Evolutionary conservation across 2,113 vertebrate genomes (phyloP).

Genomic region (Oriolus oriolus): DNA sequence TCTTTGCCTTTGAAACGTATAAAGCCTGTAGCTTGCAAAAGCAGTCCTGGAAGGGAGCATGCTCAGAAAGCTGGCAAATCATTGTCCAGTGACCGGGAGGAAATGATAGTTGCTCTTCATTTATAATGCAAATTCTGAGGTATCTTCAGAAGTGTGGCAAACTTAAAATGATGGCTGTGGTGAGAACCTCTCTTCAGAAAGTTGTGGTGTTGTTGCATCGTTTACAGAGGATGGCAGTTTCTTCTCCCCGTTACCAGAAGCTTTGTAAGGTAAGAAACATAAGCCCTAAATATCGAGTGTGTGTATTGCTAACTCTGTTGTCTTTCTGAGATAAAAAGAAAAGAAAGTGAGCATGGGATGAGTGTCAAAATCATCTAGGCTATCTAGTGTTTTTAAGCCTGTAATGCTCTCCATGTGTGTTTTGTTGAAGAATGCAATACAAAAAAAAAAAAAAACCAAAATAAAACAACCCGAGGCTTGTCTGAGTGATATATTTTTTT

Average conservation of each 20-base stretch:
- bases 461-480: not conserved
- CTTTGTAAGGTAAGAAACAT: slow-evolving; percentile 88
- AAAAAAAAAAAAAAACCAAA: not conserved
- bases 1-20: slow-evolving; percentile 59
- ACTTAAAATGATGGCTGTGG: slow-evolving; percentile 99
- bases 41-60: slow-evolving; percentile 77
- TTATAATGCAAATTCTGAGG: slow-evolving; percentile 96
- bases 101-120: slow-evolving; percentile 85
- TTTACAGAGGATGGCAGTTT: slow-evolving; percentile 99
- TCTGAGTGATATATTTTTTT: not conserved
- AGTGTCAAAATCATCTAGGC: not conserved
- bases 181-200: slow-evolving; percentile 99
- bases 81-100: slow-evolving; percentile 80
- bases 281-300: slow-evolving; percentile 12
- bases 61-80: slow-evolving; percentile 82
- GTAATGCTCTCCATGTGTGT: not conserved
- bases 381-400: not conserved
- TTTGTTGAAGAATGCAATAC: not conserved
- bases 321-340: not conserved
- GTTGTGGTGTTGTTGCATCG: slow-evolving; percentile 98
- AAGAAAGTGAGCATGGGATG: not conserved
- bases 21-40: slow-evolving; percentile 67
- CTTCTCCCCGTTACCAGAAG: slow-evolving; percentile 98
- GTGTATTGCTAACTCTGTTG: not conserved
- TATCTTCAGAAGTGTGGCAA: slow-evolving; percentile 93